phyloP scores from a whole-genome alignment of 2,888 invertebrate species.

The Scaptomyza polygonia region DNA sequence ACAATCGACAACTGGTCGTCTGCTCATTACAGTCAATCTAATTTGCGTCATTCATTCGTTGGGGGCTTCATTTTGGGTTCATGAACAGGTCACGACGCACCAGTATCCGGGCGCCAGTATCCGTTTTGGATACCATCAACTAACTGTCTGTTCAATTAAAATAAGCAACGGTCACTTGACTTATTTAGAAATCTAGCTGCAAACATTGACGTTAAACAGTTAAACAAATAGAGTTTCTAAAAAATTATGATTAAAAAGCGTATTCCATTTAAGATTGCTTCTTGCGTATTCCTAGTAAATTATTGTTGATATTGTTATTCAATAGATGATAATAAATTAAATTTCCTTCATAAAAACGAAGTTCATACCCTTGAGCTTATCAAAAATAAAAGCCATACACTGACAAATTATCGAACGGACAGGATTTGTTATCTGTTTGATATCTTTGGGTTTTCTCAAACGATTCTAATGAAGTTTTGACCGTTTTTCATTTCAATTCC shows the following conservation, averaged over 20 bases:
- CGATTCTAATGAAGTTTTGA: background rate
- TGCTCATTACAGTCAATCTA: constrained; percentile 80
- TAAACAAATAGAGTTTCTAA: too few relatives aligned
- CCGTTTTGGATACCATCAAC: constrained; percentile 36
- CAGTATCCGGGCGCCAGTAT: constrained; percentile 63
- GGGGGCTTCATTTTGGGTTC: constrained; percentile 37
- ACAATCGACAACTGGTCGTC: constrained; percentile 57
- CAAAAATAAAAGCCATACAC: too few relatives aligned
- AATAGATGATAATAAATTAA: too few relatives aligned
- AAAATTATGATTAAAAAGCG: too few relatives aligned
- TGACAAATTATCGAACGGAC: too few relatives aligned
- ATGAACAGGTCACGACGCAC: constrained; percentile 61
- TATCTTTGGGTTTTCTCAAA: background rate
- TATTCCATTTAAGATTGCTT: too few relatives aligned
- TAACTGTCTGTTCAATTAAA: background rate
- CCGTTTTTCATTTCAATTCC: background rate
- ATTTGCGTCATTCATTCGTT: constrained; percentile 66
- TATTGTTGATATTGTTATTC: too few relatives aligned
- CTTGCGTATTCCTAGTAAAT: too few relatives aligned
- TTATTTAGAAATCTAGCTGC: background rate
- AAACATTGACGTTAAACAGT: too few relatives aligned
- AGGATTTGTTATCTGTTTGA: too few relatives aligned
- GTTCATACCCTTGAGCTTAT: too few relatives aligned
- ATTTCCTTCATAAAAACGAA: too few relatives aligned
- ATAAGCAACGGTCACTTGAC: background rate